These are phyloP conservation scores for Pheosia gnoma DNA, from an alignment of 2,888 invertebrate genomes.

Conservation along the genomic window DNA sequence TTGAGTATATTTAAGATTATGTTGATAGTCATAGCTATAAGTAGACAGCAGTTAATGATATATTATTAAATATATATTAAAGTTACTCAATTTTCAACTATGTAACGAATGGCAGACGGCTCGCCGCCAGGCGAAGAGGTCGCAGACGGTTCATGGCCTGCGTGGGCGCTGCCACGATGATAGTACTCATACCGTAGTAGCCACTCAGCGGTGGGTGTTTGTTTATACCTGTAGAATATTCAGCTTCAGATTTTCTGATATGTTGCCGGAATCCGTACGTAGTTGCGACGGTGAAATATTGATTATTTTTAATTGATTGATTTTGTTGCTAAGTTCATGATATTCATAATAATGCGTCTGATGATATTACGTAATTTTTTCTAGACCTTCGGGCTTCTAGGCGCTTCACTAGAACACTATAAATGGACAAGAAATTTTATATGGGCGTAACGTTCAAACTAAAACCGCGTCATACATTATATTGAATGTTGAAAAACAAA, in stretches of 20 bases:
- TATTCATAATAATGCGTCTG: no score
- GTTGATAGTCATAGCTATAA: no score
- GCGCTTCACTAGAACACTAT: neutral
- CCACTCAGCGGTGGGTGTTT: slow-evolving; percentile 34
- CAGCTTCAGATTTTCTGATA: neutral
- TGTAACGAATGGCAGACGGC: slow-evolving; percentile 7
- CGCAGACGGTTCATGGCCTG: slow-evolving; percentile 31
- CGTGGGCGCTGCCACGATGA: slow-evolving; percentile 48
- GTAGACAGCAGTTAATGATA: no score
- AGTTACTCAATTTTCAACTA: no score
- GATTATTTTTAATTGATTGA: no score
- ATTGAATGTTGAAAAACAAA: slow-evolving; percentile 29
- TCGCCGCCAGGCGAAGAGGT: slow-evolving; percentile 6
- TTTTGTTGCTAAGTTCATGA: no score
- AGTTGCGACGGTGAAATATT: neutral
- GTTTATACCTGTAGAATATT: slow-evolving; percentile 30
- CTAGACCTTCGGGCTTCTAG: no score
- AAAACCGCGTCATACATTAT: slow-evolving; percentile 15
- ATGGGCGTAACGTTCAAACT: neutral
- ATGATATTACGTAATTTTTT: no score
- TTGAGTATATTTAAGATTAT: no score
- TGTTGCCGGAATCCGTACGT: neutral
- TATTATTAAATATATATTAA: no score
- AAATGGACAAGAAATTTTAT: neutral
- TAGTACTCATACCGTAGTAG: slow-evolving; percentile 25